phyloP scores from a whole-genome alignment of 2,797 vertebrate genomes.

The Phrynocephalus forsythii region DNA sequence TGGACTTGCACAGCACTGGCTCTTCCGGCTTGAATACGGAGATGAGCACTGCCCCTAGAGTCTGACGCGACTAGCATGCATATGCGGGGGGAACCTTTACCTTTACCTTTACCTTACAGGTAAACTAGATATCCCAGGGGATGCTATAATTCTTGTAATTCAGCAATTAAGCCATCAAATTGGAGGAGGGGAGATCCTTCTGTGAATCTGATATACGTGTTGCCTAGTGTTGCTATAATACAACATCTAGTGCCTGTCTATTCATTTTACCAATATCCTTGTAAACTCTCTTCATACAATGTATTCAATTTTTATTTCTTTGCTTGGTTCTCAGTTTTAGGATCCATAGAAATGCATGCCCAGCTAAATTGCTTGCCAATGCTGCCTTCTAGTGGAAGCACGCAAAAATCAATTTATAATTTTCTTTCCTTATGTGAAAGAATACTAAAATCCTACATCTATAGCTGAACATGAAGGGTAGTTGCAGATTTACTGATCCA shows the following conservation, averaged over 20 bases:
- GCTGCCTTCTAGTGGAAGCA: conserved; percentile 21
- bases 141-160: neutral
- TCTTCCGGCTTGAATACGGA: no score
- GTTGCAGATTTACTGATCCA: neutral
- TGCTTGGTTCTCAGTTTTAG: neutral
- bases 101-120: neutral
- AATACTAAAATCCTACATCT: neutral
- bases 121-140: neutral
- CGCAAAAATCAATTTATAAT: conserved; percentile 19
- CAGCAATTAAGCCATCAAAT: neutral
- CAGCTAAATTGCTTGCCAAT: conserved; percentile 5
- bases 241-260: neutral
- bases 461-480: neutral
- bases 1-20: no score
- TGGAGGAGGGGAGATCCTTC: no score
- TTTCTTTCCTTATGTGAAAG: neutral
- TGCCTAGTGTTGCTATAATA: neutral
- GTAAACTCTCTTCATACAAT: neutral
- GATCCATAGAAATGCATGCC: neutral
- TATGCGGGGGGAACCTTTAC: no score
- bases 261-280: neutral
- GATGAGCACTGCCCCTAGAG: no score
- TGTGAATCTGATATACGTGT: neutral
- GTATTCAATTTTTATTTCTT: neutral
- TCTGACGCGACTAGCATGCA: no score